Evolutionary conservation across 2,797 vertebrate species (phyloP).

Genomic region (Epinephelus malabaricus): DNA sequence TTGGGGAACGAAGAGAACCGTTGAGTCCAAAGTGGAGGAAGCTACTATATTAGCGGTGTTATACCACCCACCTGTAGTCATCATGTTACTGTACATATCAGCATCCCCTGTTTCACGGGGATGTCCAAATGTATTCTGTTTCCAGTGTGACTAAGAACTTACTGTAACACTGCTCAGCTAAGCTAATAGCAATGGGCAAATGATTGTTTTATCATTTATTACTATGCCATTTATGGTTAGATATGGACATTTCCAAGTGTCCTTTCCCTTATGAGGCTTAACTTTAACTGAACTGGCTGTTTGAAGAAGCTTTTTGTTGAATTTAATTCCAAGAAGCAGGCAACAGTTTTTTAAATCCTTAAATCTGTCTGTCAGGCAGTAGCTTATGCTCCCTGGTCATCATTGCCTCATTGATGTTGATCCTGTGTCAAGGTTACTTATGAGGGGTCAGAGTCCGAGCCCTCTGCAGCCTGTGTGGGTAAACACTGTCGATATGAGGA

Average conservation of each 20-base stretch:
- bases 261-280: background rate
- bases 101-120: too few relatives aligned
- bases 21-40: too few relatives aligned
- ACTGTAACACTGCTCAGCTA: too few relatives aligned
- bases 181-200: too few relatives aligned
- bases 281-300: background rate
- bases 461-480: slow-evolving; percentile 50
- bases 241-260: background rate
- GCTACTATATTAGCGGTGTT: too few relatives aligned
- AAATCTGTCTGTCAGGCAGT: slow-evolving; percentile 7
- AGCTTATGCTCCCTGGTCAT: slow-evolving; percentile 41
- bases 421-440: slow-evolving; percentile 67
- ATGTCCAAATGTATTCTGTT: too few relatives aligned
- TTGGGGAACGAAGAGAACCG: too few relatives aligned
- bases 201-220: background rate
- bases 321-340: slow-evolving; percentile 7
- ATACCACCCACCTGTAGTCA: too few relatives aligned
- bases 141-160: too few relatives aligned
- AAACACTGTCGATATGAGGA: slow-evolving; percentile 33
- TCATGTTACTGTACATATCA: too few relatives aligned
- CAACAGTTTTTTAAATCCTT: slow-evolving; percentile 25
- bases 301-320: background rate
- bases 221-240: background rate
- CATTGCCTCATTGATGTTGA: slow-evolving; percentile 52
- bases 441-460: slow-evolving; percentile 58